Evolutionary conservation across 2,797 vertebrate genomes (phyloP).

Genomic region (Masticophis lateralis): DNA sequence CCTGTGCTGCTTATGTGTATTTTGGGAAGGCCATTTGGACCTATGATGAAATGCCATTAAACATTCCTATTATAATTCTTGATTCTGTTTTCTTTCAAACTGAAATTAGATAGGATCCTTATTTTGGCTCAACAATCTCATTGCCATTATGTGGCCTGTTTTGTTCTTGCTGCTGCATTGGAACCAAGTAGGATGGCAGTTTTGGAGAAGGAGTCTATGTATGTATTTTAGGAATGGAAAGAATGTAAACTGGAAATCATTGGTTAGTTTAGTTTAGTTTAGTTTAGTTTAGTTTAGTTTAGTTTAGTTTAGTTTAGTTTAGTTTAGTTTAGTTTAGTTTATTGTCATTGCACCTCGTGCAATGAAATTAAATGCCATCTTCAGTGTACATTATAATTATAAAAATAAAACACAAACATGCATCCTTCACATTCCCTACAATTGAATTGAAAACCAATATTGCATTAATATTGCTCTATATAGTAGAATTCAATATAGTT

Average conservation of each 20-base stretch:
- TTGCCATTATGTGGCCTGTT: not conserved
- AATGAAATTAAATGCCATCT: too few species aligned
- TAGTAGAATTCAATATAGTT: too few species aligned
- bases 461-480: too few species aligned
- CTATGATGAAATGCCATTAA: not conserved
- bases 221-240: constrained; percentile 17
- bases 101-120: not conserved
- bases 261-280: constrained; percentile 12
- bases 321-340: too few species aligned
- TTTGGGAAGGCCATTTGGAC: not conserved
- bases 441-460: too few species aligned
- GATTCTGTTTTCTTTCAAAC: not conserved
- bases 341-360: too few species aligned
- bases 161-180: not conserved
- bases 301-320: not conserved
- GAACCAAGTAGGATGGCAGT: constrained; percentile 34
- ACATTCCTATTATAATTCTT: not conserved
- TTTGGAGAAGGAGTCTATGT: constrained; percentile 28
- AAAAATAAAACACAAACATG: too few species aligned
- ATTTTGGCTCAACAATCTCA: not conserved
- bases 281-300: too few species aligned
- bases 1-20: not conserved
- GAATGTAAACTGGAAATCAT: constrained; percentile 18
- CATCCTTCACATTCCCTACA: too few species aligned
- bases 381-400: too few species aligned